Evolutionary conservation across 2,797 vertebrate genomes (phyloP).

Genomic region (Epinephelus malabaricus): DNA sequence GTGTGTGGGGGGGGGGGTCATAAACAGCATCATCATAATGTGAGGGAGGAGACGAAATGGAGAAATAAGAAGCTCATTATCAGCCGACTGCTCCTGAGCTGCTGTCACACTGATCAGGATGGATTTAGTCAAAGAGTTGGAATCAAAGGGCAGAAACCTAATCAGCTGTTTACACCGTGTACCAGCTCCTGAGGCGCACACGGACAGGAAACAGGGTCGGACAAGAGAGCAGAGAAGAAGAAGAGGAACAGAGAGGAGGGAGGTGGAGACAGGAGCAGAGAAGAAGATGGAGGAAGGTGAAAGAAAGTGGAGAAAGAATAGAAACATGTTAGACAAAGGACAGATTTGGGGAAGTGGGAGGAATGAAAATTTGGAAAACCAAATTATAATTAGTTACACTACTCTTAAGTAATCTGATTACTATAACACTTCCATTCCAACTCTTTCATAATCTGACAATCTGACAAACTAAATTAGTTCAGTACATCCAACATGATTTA

Average conservation of each 20-base stretch:
- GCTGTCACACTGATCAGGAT: slow-evolving; percentile 55
- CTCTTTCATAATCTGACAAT: too few relatives aligned
- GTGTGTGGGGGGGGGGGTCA: neutral
- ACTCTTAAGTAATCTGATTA: too few relatives aligned
- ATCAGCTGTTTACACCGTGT: slow-evolving; percentile 56
- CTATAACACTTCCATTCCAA: too few relatives aligned
- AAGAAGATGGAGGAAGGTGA: too few relatives aligned
- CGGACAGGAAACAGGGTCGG: neutral
- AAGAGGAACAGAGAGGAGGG: neutral
- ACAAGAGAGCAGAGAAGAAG: neutral
- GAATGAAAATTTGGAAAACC: neutral
- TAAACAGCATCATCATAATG: slow-evolving; percentile 38
- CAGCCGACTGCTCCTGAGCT: slow-evolving; percentile 39
- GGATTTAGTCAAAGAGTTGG: slow-evolving; percentile 55
- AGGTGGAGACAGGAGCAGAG: neutral
- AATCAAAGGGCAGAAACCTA: slow-evolving; percentile 63
- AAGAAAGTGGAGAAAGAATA: neutral
- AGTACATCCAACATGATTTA: too few relatives aligned
- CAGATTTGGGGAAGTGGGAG: too few relatives aligned
- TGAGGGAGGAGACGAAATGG: neutral
- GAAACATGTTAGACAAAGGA: too few relatives aligned
- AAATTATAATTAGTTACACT: too few relatives aligned
- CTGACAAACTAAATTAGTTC: too few relatives aligned
- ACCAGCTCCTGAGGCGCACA: slow-evolving; percentile 21
- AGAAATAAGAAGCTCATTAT: slow-evolving; percentile 58